A percentile compares a stretch with the other conserved stretches of the same genome.
Evolutionary conservation across 2,113 vertebrate genomes (phyloP).

Genomic region (Mugil cephalus): DNA sequence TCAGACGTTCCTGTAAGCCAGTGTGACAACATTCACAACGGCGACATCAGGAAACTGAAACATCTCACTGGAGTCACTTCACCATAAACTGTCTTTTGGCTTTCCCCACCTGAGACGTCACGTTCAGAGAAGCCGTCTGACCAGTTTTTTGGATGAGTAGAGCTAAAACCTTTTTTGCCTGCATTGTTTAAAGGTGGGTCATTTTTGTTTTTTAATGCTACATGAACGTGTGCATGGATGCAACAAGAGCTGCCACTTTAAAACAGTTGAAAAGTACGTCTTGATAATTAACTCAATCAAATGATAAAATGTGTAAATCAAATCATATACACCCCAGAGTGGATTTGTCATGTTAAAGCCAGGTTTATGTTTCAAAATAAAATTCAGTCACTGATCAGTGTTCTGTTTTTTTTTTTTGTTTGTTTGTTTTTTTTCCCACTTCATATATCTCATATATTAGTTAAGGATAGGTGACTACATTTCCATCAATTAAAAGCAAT

Average conservation of each 20-base stretch:
- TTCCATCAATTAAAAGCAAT: not conserved
- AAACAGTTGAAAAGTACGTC: not conserved
- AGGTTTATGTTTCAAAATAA: not conserved
- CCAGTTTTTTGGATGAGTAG: not conserved
- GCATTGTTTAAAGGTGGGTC: not conserved
- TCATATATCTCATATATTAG: not conserved
- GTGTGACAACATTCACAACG: not conserved
- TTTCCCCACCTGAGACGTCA: no score
- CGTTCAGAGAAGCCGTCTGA: no score
- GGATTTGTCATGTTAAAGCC: not conserved
- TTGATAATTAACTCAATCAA: not conserved
- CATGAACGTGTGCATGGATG: not conserved
- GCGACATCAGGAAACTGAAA: not conserved
- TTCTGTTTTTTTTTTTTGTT: not conserved
- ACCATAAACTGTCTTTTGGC: not conserved
- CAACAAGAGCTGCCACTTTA: slow-evolving; percentile 15
- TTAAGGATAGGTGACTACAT: not conserved
- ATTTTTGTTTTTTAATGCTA: not conserved
- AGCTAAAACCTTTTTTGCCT: not conserved
- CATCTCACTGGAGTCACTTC: not conserved
- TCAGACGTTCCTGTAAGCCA: not conserved
- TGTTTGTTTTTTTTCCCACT: no score
- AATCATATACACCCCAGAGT: not conserved
- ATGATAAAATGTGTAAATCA: not conserved
- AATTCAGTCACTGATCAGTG: not conserved